phyloP scores from a whole-genome alignment of 2,888 invertebrate genomes.

The Elegia similella region DNA sequence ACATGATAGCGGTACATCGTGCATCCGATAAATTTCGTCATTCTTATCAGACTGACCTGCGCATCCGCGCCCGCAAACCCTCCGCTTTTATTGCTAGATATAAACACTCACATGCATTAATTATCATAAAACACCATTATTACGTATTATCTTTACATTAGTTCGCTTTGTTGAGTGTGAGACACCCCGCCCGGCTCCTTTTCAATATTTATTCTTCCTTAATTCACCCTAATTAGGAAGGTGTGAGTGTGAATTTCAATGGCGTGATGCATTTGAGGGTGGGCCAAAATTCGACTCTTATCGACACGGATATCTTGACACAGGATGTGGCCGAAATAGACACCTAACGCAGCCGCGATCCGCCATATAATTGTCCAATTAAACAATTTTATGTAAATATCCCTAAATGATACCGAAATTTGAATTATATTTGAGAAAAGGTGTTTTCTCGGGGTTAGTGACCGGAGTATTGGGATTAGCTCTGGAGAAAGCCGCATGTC shows the following conservation, averaged over 20 bases:
- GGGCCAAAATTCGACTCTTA: conserved; percentile 60
- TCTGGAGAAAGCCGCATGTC: conserved; percentile 31
- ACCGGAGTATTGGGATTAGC: conserved; percentile 26
- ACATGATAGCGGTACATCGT: neutral
- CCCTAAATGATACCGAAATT: conserved; percentile 36
- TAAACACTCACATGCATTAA: conserved; percentile 42
- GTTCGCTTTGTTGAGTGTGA: conserved; percentile 36
- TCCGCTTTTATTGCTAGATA: conserved; percentile 13
- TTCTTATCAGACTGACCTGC: conserved; percentile 13
- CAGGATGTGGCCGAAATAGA: conserved; percentile 67
- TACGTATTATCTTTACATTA: conserved; percentile 60
- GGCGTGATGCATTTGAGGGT: conserved; percentile 65
- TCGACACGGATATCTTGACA: conserved; percentile 61
- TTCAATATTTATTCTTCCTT: conserved; percentile 68
- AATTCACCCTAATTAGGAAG: conserved; percentile 74
- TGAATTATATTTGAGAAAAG: conserved; percentile 31
- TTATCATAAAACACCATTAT: conserved; percentile 57
- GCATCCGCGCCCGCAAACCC: conserved; percentile 14
- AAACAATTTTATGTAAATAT: conserved; percentile 75
- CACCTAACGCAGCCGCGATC: conserved; percentile 51
- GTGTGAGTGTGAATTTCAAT: conserved; percentile 70
- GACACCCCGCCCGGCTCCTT: conserved; percentile 47
- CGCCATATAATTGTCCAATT: conserved; percentile 78
- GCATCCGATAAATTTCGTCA: conserved; percentile 14
- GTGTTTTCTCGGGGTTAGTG: conserved; percentile 28